Conservation (phyloP, 2,888 invertebrate species). For the Apodemia zela region DNA sequence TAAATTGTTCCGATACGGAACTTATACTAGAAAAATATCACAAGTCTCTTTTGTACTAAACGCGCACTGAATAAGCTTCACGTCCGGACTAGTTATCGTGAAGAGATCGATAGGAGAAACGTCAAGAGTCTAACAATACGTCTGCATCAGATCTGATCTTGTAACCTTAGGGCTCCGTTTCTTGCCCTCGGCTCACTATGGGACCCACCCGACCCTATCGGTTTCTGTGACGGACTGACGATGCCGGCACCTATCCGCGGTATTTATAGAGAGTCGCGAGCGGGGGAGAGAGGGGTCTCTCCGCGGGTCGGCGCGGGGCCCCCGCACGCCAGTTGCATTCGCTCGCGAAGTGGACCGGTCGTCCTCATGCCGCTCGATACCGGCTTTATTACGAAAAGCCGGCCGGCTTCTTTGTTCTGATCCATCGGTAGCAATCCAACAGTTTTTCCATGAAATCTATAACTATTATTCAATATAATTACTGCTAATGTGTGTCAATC, state of each 20-base stretch:
- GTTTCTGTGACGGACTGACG: constrained; percentile 76
- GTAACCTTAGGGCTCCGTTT: constrained; percentile 76
- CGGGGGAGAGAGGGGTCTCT: constrained; percentile 58
- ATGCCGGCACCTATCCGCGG: constrained; percentile 52
- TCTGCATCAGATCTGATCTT: constrained; percentile 78
- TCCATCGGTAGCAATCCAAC: constrained; percentile 38
- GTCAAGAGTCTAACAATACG: constrained; percentile 64
- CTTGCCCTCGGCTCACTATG: constrained; percentile 67
- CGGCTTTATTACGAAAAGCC: constrained; percentile 47
- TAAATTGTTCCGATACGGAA: constrained; percentile 69
- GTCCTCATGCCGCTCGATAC: constrained; percentile 46
- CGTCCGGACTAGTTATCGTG: constrained; percentile 64
- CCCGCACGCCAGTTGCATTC: constrained; percentile 67
- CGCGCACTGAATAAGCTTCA: constrained; percentile 64
- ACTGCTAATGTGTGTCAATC: background rate
- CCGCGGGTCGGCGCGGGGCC: constrained; percentile 63
- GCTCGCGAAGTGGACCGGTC: constrained; percentile 45
- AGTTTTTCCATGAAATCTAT: constrained; percentile 20
- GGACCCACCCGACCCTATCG: constrained; percentile 75
- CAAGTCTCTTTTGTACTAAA: constrained; percentile 79
- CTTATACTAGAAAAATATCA: constrained; percentile 78
- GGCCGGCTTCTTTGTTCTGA: constrained; percentile 75
- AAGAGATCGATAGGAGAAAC: constrained; percentile 70
- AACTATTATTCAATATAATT: background rate
- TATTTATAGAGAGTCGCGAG: constrained; percentile 72